These are phyloP conservation scores for Typhlomys cinereus DNA, from an alignment of 2,113 vertebrate genomes.

Conservation along the genomic window DNA sequence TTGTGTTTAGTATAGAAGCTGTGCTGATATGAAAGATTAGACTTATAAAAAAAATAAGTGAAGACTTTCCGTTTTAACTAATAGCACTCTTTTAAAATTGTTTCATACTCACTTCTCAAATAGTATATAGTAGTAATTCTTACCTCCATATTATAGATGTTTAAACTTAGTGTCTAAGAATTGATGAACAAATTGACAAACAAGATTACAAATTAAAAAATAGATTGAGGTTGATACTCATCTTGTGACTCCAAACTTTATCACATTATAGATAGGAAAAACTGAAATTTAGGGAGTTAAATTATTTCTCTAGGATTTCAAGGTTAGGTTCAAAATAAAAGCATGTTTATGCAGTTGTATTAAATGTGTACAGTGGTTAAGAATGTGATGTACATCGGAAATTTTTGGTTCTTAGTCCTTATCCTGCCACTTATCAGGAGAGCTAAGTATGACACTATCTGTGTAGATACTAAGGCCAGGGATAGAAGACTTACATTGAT, in stretches of 20 bases:
- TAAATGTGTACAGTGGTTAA: neutral
- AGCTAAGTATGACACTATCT: neutral
- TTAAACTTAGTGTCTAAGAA: conserved; percentile 28
- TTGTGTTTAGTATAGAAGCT: neutral
- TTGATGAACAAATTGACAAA: too few species aligned
- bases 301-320: conserved; percentile 45
- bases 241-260: conserved; percentile 6
- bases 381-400: neutral
- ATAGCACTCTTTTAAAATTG: conserved; percentile 30
- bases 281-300: neutral
- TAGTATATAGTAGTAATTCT: conserved; percentile 20
- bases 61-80: neutral
- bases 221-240: neutral
- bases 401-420: neutral
- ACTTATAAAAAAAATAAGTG: too few species aligned
- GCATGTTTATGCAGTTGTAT: conserved; percentile 40
- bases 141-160: conserved; percentile 32
- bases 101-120: conserved; percentile 36
- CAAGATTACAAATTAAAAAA: too few species aligned
- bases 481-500: neutral
- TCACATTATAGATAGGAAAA: conserved; percentile 20
- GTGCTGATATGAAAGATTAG: neutral
- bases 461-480: neutral
- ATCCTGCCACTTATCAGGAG: conserved; percentile 14
- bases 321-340: conserved; percentile 51